phyloP scores from a whole-genome alignment of 2,113 vertebrate species.

The Sciurus niger region DNA sequence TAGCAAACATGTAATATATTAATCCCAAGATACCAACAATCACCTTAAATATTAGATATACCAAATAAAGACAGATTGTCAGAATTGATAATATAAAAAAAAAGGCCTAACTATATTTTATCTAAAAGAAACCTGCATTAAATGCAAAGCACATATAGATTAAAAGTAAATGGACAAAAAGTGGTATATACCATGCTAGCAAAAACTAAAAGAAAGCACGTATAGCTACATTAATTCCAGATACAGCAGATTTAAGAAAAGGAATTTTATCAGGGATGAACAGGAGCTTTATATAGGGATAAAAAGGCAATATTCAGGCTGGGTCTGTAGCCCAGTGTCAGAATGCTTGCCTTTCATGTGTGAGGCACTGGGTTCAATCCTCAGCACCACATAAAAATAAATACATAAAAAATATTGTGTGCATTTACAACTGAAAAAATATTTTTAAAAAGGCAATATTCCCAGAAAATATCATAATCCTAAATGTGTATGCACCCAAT shows the following conservation, averaged over 20 bases:
- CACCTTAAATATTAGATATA: not conserved
- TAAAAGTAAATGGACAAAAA: not conserved
- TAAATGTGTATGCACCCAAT: not conserved
- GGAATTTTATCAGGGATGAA: not conserved
- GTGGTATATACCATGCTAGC: not conserved
- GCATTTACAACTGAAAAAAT: too few relatives aligned
- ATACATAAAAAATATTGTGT: too few relatives aligned
- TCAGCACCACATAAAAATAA: too few relatives aligned
- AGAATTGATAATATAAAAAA: not conserved
- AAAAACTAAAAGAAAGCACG: not conserved
- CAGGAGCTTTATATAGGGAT: not conserved
- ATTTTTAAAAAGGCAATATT: not conserved
- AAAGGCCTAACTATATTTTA: not conserved
- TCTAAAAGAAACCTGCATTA: not conserved
- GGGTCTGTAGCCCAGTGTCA: too few relatives aligned
- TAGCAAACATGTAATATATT: not conserved
- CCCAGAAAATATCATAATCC: not conserved
- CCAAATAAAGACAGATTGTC: not conserved
- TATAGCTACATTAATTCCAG: not conserved
- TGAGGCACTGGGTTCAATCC: too few relatives aligned
- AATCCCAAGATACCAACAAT: not conserved
- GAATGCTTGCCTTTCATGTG: too few relatives aligned
- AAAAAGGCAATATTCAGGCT: not conserved
- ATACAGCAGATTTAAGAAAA: not conserved
- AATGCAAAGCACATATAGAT: not conserved